Evolutionary conservation across 1,140 invertebrate genomes (phyloP).

Genomic region (Periplaneta americana): DNA sequence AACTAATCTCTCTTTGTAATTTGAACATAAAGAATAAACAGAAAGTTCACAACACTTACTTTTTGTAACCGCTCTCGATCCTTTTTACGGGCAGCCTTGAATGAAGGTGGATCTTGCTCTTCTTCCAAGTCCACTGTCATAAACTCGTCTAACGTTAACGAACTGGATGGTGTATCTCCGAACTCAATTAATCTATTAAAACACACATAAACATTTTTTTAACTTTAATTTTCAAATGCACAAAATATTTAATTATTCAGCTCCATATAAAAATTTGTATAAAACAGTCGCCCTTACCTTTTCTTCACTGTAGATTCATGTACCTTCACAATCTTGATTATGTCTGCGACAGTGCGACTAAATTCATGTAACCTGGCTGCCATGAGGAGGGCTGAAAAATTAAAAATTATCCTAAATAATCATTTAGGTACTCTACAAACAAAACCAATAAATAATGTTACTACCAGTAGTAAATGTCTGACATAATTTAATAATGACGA

Average conservation of each 20-base stretch:
- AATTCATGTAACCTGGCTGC: slow-evolving; percentile 91
- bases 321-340: slow-evolving; percentile 94
- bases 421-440: too few species aligned
- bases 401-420: too few species aligned
- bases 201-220: too few species aligned
- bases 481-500: too few species aligned
- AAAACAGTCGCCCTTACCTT: slow-evolving; percentile 59
- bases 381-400: slow-evolving; percentile 91
- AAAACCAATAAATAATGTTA: too few species aligned
- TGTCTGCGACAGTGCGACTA: slow-evolving; percentile 77
- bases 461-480: too few species aligned
- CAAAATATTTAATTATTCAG: too few species aligned
- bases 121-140: slow-evolving; percentile 95
- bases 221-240: too few species aligned
- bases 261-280: too few species aligned
- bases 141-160: slow-evolving; percentile 92
- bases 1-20: too few species aligned
- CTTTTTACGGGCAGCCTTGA: slow-evolving; percentile 81
- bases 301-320: slow-evolving; percentile 91
- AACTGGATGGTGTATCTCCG: slow-evolving; percentile 87
- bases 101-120: slow-evolving; percentile 93
- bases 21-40: too few species aligned
- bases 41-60: too few species aligned
- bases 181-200: slow-evolving; percentile 80
- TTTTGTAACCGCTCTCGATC: slow-evolving; percentile 75